These are phyloP conservation scores for Sinotaia quadrata DNA, from an alignment of 2,888 invertebrate genomes.

Conservation along the genomic window DNA sequence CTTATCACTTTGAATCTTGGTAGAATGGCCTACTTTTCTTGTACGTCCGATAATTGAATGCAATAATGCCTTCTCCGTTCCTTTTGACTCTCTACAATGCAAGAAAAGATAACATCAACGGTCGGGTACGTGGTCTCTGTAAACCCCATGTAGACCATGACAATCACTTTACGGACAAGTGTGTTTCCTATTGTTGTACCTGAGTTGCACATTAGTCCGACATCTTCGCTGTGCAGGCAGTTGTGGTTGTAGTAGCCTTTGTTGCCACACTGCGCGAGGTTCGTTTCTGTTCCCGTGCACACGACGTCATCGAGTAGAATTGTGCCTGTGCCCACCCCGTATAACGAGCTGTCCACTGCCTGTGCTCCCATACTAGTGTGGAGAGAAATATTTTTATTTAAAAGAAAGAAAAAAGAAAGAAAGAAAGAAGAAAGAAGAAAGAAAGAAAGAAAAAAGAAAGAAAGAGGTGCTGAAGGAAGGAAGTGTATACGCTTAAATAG, in stretches of 20 bases:
- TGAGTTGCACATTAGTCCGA: constrained; percentile 45
- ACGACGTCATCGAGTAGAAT: constrained; percentile 51
- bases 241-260: constrained; percentile 49
- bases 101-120: too few relatives aligned
- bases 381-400: too few relatives aligned
- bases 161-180: too few relatives aligned
- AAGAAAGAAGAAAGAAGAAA: too few relatives aligned
- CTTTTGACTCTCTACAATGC: too few relatives aligned
- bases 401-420: too few relatives aligned
- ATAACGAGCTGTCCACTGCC: neutral
- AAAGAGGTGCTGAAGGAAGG: neutral
- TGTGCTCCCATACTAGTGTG: neutral
- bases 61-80: too few relatives aligned
- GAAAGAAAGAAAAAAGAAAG: neutral
- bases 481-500: neutral
- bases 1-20: too few relatives aligned
- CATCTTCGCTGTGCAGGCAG: constrained; percentile 50
- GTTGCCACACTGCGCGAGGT: constrained; percentile 52
- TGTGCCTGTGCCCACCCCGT: constrained; percentile 12
- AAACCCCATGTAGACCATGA: too few relatives aligned
- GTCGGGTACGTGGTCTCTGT: too few relatives aligned
- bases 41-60: too few relatives aligned
- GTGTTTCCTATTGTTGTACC: constrained; percentile 7
- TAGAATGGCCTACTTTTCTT: too few relatives aligned
- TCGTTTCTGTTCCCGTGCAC: constrained; percentile 51